These are phyloP conservation scores for Halcyon leucocephala DNA, from an alignment of 2,797 vertebrate species.

Conservation along the genomic window DNA sequence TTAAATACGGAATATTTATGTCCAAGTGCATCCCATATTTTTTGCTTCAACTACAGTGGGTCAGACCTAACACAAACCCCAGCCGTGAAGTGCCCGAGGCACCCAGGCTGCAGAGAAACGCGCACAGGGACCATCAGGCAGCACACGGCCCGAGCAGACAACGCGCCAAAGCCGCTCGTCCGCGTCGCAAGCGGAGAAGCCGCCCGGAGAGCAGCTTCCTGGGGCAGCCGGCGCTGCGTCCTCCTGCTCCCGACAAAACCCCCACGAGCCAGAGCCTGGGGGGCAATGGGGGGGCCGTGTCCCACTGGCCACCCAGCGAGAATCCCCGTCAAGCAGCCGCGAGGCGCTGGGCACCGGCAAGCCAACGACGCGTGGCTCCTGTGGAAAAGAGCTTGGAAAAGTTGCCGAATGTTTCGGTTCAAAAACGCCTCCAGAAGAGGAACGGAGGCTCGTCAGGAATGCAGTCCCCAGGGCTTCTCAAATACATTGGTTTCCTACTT, in stretches of 20 bases:
- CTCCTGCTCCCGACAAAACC: background rate
- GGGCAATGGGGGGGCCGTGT: rapidly evolving
- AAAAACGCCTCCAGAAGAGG: constrained; percentile 5
- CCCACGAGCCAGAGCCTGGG: rapidly evolving
- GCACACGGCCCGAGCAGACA: rapidly evolving
- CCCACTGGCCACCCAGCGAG: background rate
- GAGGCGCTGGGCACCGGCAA: background rate
- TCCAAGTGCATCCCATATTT: rapidly evolving
- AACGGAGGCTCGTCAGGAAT: constrained; percentile 60
- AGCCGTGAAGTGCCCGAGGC: background rate
- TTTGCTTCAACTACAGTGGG: rapidly evolving
- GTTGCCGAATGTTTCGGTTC: background rate
- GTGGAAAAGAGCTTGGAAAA: background rate
- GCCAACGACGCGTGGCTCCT: background rate
- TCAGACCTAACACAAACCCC: background rate
- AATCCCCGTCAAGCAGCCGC: background rate
- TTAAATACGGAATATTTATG: background rate
- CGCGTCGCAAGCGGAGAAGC: rapidly evolving
- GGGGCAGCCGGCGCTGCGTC: background rate
- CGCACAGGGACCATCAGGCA: rapidly evolving
- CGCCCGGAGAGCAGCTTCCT: rapidly evolving
- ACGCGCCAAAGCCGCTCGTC: background rate
- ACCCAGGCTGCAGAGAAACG: rapidly evolving
- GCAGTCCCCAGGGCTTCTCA: constrained; percentile 48
- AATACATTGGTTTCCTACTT: constrained; percentile 40